phyloP scores from a whole-genome alignment of 2,113 vertebrate species.

The Dromiciops gliroides region DNA sequence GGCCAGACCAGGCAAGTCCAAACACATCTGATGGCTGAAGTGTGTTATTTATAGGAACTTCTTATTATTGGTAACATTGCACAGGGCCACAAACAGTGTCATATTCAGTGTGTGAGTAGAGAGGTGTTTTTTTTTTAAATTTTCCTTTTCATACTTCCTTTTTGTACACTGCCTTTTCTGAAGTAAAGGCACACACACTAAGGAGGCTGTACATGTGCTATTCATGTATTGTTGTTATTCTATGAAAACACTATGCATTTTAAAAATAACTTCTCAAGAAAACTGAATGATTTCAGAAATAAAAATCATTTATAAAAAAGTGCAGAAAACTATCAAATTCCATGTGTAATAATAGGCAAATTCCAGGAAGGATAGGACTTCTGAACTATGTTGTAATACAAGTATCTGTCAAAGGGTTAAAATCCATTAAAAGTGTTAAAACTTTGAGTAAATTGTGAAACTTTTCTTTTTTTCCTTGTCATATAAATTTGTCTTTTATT shows the following conservation, averaged over 20 bases:
- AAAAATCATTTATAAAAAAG: not conserved
- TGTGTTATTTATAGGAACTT: not conserved
- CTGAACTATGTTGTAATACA: not conserved
- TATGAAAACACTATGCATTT: not conserved
- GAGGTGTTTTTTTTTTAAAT: not conserved
- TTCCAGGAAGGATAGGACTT: not conserved
- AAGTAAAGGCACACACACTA: not conserved
- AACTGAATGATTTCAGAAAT: not conserved
- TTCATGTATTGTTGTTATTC: not conserved
- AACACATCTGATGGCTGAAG: not conserved
- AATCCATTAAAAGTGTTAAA: not conserved
- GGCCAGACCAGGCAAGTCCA: not conserved
- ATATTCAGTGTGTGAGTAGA: not conserved
- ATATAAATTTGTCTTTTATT: not conserved
- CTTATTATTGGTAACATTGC: not conserved
- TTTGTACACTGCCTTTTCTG: not conserved
- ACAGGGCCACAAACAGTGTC: not conserved
- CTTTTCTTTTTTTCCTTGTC: not conserved
- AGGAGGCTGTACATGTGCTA: not conserved
- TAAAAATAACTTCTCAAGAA: not conserved
- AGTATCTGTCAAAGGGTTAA: not conserved
- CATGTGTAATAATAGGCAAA: not conserved
- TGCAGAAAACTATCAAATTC: not conserved
- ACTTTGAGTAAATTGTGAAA: not conserved
- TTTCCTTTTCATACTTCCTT: not conserved